Base-by-base conservation (phyloP, 2,888 invertebrate genomes). In the Tachystola acroxantha region DNA sequence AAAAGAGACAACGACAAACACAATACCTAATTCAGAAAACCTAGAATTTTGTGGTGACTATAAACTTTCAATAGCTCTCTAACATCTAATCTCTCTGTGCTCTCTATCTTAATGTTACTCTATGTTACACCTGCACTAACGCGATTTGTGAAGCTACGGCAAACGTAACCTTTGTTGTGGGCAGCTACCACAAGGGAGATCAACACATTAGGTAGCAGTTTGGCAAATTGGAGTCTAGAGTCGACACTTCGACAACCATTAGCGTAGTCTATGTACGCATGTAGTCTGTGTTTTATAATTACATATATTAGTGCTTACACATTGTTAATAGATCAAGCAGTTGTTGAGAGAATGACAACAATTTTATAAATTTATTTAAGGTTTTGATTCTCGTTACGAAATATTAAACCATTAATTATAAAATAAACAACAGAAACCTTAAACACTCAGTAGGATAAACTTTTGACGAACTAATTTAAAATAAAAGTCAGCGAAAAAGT, bases 141-240 rank as follows among this genome's bases (percentile, higher is more conserved):
- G 51, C 62, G 63, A 66, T 62, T 62, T 63, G 62, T 57, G 57
- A 55, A 63, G 56, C 50, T 35, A 20, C 25, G 10, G 25, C 25
- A 25, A 5, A 10, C n/a, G n/a, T 13, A 33, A 41, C 34, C 37
- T 37, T 39, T 38, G 39, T 39, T 45, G 43, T 43, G 44, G 40
- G 45, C 52, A 51, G 45, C 45, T 40, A 34, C 37, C 50, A 47
- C 53, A 37, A 25, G 54, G 49, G 51, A n/a, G 20, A 35, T 40
- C 43, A 31, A 34, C 36, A 33, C 39, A 36, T 42, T 38, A 36
- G 35, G 37, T 29, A 37, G 41, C 34, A 37, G 32, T 35, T 40
- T 40, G 37, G 28, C 35, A 39, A 39, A 37, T 36, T 34, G 36
- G 14, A n/a, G 20, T 36, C 32, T n/a, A n/a, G n/a, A n/a, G n/a